Evolutionary conservation across 2,797 vertebrate species (phyloP).

Genomic region (Takifugu rubripes): DNA sequence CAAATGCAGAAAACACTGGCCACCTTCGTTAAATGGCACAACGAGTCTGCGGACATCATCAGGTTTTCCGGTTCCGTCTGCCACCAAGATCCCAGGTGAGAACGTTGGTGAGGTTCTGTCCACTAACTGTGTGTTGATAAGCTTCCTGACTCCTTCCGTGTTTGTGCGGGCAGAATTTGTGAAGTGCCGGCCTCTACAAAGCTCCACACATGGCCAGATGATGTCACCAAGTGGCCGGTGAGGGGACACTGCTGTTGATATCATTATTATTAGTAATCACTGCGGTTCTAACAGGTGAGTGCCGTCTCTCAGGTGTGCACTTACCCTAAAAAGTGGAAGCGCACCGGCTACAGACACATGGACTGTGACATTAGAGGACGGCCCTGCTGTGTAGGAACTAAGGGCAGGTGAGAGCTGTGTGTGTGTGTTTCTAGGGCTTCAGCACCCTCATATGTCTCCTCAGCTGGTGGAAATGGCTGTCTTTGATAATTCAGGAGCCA

Average conservation of each 20-base stretch:
- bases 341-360: constrained; percentile 84
- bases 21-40: constrained; percentile 87
- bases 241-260: constrained; percentile 40
- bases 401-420: constrained; percentile 83
- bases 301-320: constrained; percentile 83
- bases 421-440: no score
- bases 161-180: constrained; percentile 77
- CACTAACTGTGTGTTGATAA: not conserved
- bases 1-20: constrained; percentile 84
- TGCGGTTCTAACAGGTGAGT: no score
- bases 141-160: not conserved
- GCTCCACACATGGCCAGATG: constrained; percentile 86
- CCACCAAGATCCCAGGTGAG: constrained; percentile 92
- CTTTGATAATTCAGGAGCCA: not conserved
- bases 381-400: constrained; percentile 94
- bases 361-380: constrained; percentile 92
- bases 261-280: not conserved
- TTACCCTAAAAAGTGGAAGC: constrained; percentile 76
- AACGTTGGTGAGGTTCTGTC: not conserved
- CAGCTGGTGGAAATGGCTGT: no score
- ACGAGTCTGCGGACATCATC: constrained; percentile 49
- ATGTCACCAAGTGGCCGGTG: constrained; percentile 96
- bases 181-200: constrained; percentile 88
- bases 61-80: constrained; percentile 87
- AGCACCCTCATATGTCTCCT: no score